Base-by-base conservation (phyloP, 2,888 invertebrate species). In the Sturmia bella region DNA sequence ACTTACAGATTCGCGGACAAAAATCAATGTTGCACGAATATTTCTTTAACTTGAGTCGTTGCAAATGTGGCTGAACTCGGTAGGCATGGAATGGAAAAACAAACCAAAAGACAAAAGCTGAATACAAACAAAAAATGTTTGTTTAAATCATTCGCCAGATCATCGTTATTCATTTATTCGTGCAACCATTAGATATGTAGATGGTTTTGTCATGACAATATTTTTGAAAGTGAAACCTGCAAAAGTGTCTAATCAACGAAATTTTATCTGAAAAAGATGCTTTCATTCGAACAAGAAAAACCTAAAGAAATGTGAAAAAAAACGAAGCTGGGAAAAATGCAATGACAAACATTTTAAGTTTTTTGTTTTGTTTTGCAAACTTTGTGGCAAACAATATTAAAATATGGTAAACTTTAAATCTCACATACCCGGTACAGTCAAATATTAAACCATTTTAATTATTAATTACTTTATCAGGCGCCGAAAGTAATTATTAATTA, bases 211-310 rank as follows among this genome's bases (percentile, higher is more conserved):
- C 15, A 45, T 27, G 39, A 19, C 19, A 72, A 13, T 32, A 32
- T 15, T 70, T 72, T 69, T 32, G 64, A 82, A 82, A 82, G 82
- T 82, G 82, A 82, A 82, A 78, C 69, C 63, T 57, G 15, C 32
- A 64, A 78, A 78, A 78, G 32, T 69, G 72, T 73, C 56, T 56
- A 45, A 52, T 69, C 37, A 61, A 50, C 59, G 32, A 70, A 70
- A 70, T 74, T 45, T 57, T 61, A 69, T 63, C 50, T 27, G 24
- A 56, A 43, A 66, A 61, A 68, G 37, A 56, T 66, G 63, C 69
- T 74, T 78, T 78, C 74, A 66, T 74, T 64, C 39, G 43, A 68
- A 57, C 48, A 41, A 69, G 39, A 43, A 24, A 63, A 19, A 54
- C 0, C 27, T 4, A 69, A 9, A 57, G 24, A 73, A 61, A 70